A percentile compares a stretch with the other conserved stretches of the same genome.
Conservation (phyloP, 92 coral and sea anemone species). For the Chrysogorgia sp. region DNA sequence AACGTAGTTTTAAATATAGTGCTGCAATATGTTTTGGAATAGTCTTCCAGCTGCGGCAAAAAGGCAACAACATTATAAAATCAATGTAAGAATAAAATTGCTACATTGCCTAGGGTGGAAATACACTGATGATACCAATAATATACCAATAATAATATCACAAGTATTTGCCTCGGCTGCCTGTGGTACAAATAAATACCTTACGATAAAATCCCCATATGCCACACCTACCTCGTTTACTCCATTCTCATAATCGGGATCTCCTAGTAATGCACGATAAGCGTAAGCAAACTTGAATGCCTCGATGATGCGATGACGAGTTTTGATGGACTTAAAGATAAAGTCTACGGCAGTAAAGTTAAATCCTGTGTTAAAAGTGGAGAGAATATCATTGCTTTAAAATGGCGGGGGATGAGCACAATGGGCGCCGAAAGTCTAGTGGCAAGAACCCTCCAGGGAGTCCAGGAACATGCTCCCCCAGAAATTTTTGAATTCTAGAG, state of each 20-base stretch:
- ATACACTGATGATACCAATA: no score
- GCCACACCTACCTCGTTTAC: slow-evolving; percentile 57
- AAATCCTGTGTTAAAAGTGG: slow-evolving; percentile 75
- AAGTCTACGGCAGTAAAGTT: slow-evolving; percentile 67
- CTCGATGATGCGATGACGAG: slow-evolving; percentile 84
- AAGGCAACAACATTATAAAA: no score
- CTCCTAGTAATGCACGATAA: slow-evolving; percentile 89
- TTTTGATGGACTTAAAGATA: slow-evolving; percentile 61
- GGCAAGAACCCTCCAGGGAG: no score
- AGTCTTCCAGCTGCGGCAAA: no score
- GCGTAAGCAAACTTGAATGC: slow-evolving; percentile 95
- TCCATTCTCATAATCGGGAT: slow-evolving; percentile 65
- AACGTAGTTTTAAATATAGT: no score
- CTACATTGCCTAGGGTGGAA: no score
- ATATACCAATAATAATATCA: no score
- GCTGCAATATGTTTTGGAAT: no score
- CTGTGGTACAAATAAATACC: not conserved
- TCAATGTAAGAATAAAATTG: no score
- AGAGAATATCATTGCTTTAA: not conserved
- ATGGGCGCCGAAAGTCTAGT: no score
- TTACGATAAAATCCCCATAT: not conserved
- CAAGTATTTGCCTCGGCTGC: not conserved
- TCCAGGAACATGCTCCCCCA: no score
- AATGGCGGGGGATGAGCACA: not conserved
- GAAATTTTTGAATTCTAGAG: no score